These are phyloP conservation scores for Oreochromis tanganicae DNA, from an alignment of 2,113 vertebrate species.

Conservation along the genomic window DNA sequence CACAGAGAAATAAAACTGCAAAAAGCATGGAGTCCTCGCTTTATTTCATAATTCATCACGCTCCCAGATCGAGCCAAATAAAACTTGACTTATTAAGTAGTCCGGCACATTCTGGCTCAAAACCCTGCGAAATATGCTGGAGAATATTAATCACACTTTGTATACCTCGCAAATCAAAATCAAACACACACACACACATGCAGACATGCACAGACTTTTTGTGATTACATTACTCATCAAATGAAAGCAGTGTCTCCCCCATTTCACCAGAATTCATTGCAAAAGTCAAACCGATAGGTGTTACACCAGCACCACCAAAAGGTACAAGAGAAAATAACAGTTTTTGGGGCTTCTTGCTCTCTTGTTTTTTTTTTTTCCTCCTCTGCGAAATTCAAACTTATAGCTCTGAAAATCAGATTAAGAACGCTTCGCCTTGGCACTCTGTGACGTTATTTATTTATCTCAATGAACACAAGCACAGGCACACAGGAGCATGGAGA, in stretches of 20 bases:
- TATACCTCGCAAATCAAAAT: constrained; percentile 35
- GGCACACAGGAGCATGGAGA: neutral
- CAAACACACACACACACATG: neutral
- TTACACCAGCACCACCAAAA: constrained; percentile 73
- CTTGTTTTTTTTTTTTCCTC: neutral
- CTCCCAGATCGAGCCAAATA: constrained; percentile 37
- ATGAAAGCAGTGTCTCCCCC: constrained; percentile 29
- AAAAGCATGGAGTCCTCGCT: constrained; percentile 27
- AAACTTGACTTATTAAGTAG: constrained; percentile 44
- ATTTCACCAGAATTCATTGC: neutral
- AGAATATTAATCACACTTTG: constrained; percentile 44
- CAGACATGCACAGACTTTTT: constrained; percentile 4
- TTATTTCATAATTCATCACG: constrained; percentile 61
- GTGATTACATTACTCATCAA: constrained; percentile 60
- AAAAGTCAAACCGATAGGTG: constrained; percentile 1
- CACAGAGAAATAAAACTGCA: constrained; percentile 48
- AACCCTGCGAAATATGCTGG: constrained; percentile 23
- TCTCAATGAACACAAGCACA: constrained; percentile 31
- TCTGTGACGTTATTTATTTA: constrained; percentile 55
- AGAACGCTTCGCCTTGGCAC: constrained; percentile 39
- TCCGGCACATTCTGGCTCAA: constrained; percentile 17
- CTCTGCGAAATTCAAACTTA: constrained; percentile 4
- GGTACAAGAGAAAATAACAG: constrained; percentile 41
- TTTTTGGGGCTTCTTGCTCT: neutral
- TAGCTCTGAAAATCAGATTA: constrained; percentile 57